A percentile compares a stretch with the other conserved stretches of the same genome.
These are phyloP conservation scores for Dynastes tityus DNA, from an alignment of 2,888 invertebrate species.

Conservation along the genomic window DNA sequence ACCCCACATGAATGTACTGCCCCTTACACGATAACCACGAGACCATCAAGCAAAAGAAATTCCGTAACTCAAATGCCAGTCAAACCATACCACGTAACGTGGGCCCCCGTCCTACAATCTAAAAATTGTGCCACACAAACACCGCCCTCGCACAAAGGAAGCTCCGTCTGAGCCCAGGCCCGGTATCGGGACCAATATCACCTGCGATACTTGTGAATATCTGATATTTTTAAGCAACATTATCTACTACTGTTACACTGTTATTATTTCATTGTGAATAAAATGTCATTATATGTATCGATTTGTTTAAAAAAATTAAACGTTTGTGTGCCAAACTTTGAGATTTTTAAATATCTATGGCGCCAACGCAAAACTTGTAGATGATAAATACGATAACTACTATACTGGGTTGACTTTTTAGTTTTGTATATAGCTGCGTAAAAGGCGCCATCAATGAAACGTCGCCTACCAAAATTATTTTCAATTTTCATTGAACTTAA, in stretches of 20 bases:
- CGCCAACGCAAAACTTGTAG: no score
- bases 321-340: conserved; percentile 11
- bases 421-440: no score
- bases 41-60: conserved; percentile 68
- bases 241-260: conserved; percentile 67
- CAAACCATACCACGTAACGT: conserved; percentile 70
- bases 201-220: conserved; percentile 72
- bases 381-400: no score
- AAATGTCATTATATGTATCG: conserved; percentile 66
- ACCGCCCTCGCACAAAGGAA: conserved; percentile 70
- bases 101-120: conserved; percentile 70
- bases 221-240: conserved; percentile 68
- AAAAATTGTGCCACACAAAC: conserved; percentile 70
- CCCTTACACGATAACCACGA: conserved; percentile 69
- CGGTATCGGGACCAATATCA: conserved; percentile 69
- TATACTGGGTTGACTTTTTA: no score
- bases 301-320: conserved; percentile 14
- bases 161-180: conserved; percentile 67
- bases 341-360: no score
- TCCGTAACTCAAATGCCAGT: conserved; percentile 70
- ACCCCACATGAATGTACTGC: conserved; percentile 55
- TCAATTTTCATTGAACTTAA: no score
- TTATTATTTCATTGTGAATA: conserved; percentile 70
- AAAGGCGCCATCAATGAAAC: no score
- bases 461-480: no score